Base-by-base conservation (phyloP, 2,113 vertebrate species). In the Fukomys damarensis region DNA sequence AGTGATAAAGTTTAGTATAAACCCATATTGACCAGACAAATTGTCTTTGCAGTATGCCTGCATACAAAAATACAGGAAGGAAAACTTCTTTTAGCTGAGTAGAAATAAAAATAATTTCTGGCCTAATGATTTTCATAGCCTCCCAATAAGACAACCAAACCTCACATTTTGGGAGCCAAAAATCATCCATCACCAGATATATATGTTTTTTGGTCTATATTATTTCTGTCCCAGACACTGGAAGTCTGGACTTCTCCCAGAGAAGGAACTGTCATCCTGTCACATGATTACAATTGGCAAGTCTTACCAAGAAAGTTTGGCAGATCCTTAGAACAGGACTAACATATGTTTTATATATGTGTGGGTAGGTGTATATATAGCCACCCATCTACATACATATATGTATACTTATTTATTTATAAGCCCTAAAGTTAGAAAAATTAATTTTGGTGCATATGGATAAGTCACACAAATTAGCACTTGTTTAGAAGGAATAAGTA, bases 351-450 rank as follows among this genome's bases (percentile, higher is more conserved):
- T 98, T 98, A 97, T 98, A 97, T 98, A 96, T 98, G 97, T 98
- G 98, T 97, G 98, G 97, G 97, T 97, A 98, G 97, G 96, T 98
- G 94, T 98, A 98, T 98, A 98, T 98, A 98, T 98, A 98, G 97
- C 97, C 68, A 97, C 80, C 89, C 88, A 96, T 96, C 95, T 97
- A 97, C 95, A 98, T 98, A 97, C 98, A 96, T 98, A 97, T 97
- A 98, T 97, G 97, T 98, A 96, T 92, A 95, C 97, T 98, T 98
- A 97, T 98, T 98, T 98, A 98, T 98, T 98, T 98, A 98, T 98
- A 97, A 98, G 96, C 94, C 80, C 70, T 80, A 97, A 97, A 98
- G 97, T 97, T 97, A 97, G 97, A 97, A 98, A 98, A 98, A 98
- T 97, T 98, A 98, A 97, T 98, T 98, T 98, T 95, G 92, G 93